Evolutionary conservation across 2,888 invertebrate species (phyloP).

Genomic region (Habroteleia sp.): DNA sequence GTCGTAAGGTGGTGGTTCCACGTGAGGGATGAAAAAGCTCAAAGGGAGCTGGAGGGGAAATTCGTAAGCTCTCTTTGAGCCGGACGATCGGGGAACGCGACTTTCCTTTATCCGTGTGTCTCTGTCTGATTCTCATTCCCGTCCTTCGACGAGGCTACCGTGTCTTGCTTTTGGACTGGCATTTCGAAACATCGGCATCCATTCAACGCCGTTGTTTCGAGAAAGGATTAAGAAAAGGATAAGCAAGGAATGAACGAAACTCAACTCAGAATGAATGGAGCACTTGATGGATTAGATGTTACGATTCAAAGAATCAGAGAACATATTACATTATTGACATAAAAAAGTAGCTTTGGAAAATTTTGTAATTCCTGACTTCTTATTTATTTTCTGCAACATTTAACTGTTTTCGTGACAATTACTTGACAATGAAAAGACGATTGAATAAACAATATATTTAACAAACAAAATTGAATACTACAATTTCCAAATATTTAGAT

Average conservation of each 20-base stretch:
- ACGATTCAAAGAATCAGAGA: slow-evolving; percentile 40
- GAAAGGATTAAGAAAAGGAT: slow-evolving; percentile 76
- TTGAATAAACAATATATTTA: too few relatives aligned
- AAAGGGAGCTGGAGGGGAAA: slow-evolving; percentile 72
- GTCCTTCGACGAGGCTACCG: slow-evolving; percentile 58
- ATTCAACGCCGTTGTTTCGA: slow-evolving; percentile 63
- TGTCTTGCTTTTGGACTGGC: slow-evolving; percentile 47
- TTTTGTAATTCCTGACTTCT: too few relatives aligned
- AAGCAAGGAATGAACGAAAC: slow-evolving; percentile 72
- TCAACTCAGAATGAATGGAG: slow-evolving; percentile 54
- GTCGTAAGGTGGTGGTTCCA: slow-evolving; percentile 61
- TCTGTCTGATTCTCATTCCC: slow-evolving; percentile 57
- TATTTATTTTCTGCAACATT: too few relatives aligned
- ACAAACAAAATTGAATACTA: too few relatives aligned
- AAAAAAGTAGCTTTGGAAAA: too few relatives aligned
- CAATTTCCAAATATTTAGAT: too few relatives aligned
- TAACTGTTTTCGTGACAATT: too few relatives aligned
- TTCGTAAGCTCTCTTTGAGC: slow-evolving; percentile 77
- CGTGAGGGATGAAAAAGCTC: slow-evolving; percentile 70
- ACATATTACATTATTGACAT: too few relatives aligned
- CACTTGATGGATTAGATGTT: slow-evolving; percentile 61
- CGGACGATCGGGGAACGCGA: slow-evolving; percentile 66
- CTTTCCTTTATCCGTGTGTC: slow-evolving; percentile 52
- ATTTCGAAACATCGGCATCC: slow-evolving; percentile 63
- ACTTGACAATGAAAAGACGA: too few relatives aligned